Percentiles rank a stretch among this genome's conserved stretches.
Conservation (phyloP, 2,113 vertebrate genomes). For the Addax nasomaculatus region DNA sequence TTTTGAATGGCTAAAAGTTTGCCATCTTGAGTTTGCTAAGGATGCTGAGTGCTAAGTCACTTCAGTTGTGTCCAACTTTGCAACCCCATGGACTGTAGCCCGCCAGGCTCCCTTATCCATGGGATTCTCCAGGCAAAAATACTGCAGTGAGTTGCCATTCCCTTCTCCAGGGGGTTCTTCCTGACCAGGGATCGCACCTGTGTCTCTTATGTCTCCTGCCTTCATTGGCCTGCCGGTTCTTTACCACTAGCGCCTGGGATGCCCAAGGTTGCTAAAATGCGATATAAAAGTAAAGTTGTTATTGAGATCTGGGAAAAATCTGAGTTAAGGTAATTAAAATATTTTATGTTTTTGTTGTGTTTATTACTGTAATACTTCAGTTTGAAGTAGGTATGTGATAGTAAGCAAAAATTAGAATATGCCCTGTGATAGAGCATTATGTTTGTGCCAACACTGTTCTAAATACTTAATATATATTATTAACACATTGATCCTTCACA, state of each 20-base stretch:
- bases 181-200: neutral
- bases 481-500: neutral
- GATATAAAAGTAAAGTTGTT: neutral
- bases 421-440: neutral
- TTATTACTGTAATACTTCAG: neutral
- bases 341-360: slow-evolving; percentile 1
- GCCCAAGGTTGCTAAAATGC: neutral
- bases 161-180: neutral
- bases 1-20: neutral
- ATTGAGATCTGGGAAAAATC: neutral
- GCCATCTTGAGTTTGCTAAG: neutral
- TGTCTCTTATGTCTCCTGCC: neutral
- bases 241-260: neutral
- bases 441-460: neutral
- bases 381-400: neutral
- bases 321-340: slow-evolving; percentile 9
- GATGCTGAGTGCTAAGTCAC: neutral
- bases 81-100: neutral
- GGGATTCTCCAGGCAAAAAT: neutral
- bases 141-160: neutral
- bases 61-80: neutral
- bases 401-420: neutral
- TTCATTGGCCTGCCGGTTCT: neutral
- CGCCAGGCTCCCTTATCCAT: neutral
- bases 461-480: neutral